Evolutionary conservation across 2,797 vertebrate genomes (phyloP), one percentile per base, ranked within the genome.

Genomic region (Bradypodion ventrale): DNA sequence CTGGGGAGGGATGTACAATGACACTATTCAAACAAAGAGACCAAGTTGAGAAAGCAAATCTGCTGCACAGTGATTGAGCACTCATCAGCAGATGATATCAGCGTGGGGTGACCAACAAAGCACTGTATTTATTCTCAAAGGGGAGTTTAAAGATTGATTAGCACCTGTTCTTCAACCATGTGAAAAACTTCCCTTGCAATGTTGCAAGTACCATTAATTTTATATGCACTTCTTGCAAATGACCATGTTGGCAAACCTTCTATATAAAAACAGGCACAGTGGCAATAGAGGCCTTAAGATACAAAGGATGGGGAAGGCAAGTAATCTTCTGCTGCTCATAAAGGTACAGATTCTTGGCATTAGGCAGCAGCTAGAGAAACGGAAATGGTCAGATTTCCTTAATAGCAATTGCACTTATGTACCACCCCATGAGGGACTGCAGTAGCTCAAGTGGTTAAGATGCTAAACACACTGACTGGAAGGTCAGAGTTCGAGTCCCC

Each of bases 141-240:
- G 65, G 46, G 32, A 80, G 63, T 70, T 80, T 40, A 70, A 80
- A 70, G 66, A 70, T 80, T 80, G 65, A 80, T 70, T 80, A 80
- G 66, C 59, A 59, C 25, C 79, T 80, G 49, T 60, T 59, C 78
- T n/a, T 70, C 79, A 70, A 15, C 49, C 79, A 40, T 4, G 3
- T 59, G 25, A 8, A 21, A 80, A 25, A 44, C 16, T 80, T 85
- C 35, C 44, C 0, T 4, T 73, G 32, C 0, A 37, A 23, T 29
- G 10, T 42, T 65, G 15, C 82, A 76, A 78, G 42, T 80, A 40
- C 72, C 1, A 70, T 75, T 83, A 25, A 72, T 40, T 6, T 32
- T 27, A 87, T 69, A 75, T 75, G 79, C 19, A 29, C 27, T 62
- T 37, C 75, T 62, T 52, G 40, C 3, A 4, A 49, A 73, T 25